Conservation (phyloP, 2,797 vertebrate genomes). For the Scleropages formosus region DNA sequence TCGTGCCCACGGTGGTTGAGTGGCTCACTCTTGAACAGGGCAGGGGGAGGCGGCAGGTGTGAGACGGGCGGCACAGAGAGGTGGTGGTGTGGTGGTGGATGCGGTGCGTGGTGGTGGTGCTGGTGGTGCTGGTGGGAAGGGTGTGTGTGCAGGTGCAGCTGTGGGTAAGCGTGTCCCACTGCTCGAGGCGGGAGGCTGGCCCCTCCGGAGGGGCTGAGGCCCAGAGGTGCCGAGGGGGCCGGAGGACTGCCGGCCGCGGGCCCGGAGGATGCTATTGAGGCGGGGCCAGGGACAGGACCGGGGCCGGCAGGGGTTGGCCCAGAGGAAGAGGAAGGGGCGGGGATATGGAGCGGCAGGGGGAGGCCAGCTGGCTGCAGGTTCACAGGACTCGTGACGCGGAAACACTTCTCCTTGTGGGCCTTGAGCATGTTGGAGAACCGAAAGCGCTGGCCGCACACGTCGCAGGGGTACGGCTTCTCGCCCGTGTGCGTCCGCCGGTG, state of each 20-base stretch:
- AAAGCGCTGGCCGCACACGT: conserved; percentile 93
- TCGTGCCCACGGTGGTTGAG: conserved; percentile 89
- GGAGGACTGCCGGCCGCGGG: conserved; percentile 51
- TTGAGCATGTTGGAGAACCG: conserved; percentile 99
- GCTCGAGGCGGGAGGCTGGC: conserved; percentile 68
- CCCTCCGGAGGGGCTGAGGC: conserved; percentile 67
- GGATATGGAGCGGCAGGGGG: conserved; percentile 69
- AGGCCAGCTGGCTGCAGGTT: conserved; percentile 74
- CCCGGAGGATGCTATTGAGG: conserved; percentile 47
- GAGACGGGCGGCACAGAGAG: conserved; percentile 79
- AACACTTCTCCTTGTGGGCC: conserved; percentile 95
- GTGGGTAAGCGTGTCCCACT: conserved; percentile 80
- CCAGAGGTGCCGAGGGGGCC: conserved; percentile 70
- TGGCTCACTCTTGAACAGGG: conserved; percentile 95
- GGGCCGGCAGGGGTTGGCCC: conserved; percentile 29
- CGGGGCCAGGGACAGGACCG: conserved; percentile 54
- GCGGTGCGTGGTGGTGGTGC: conserved; percentile 71
- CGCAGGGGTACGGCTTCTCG: conserved; percentile 94
- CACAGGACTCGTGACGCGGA: conserved; percentile 90
- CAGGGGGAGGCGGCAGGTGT: conserved; percentile 87
- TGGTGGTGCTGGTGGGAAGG: conserved; percentile 80
- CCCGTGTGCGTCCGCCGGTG: conserved; percentile 94
- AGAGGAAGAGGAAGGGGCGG: conserved; percentile 65
- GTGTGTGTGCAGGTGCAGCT: conserved; percentile 82
- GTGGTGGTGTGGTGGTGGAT: conserved; percentile 73